phyloP scores from a whole-genome alignment of 2,113 vertebrate genomes.

The Chionodraco myersi region DNA sequence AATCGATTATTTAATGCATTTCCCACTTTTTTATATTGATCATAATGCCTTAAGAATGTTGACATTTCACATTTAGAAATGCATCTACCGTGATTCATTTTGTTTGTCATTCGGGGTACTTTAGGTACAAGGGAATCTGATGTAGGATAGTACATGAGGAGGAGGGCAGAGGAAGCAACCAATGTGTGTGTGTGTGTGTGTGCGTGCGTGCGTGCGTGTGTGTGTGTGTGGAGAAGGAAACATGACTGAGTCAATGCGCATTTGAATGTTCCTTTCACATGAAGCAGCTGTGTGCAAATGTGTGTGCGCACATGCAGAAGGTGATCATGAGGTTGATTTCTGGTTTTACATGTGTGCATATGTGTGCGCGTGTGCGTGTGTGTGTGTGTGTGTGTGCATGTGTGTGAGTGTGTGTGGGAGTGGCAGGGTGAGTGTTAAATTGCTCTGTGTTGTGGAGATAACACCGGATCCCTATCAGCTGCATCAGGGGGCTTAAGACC shows the following conservation, averaged over 20 bases:
- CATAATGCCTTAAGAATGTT: too few relatives aligned
- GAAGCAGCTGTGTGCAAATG: constrained; percentile 75
- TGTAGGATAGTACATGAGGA: constrained; percentile 20
- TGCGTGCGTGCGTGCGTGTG: not conserved
- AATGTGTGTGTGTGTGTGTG: constrained; percentile 12
- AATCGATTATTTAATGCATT: not conserved
- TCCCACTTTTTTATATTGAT: not conserved
- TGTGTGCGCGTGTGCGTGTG: too few relatives aligned
- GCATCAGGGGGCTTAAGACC: constrained; percentile 81
- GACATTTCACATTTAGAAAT: not conserved
- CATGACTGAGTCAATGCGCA: constrained; percentile 13
- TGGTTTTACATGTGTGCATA: too few relatives aligned
- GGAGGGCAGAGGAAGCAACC: constrained; percentile 18
- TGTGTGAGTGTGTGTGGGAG: constrained; percentile 27
- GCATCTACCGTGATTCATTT: not conserved
- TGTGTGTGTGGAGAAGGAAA: not conserved
- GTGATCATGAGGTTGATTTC: too few relatives aligned
- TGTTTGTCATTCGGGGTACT: not conserved
- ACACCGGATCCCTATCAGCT: constrained; percentile 80
- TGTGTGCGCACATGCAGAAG: too few relatives aligned
- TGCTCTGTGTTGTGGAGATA: constrained; percentile 82
- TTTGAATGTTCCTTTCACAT: constrained; percentile 54
- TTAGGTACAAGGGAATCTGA: constrained; percentile 10
- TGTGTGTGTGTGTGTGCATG: constrained; percentile 13
- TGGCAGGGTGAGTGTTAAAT: constrained; percentile 68